Evolutionary conservation across 2,797 vertebrate genomes (phyloP), one percentile per base, ranked within the genome.

Genomic region (Microchirus variegatus): DNA sequence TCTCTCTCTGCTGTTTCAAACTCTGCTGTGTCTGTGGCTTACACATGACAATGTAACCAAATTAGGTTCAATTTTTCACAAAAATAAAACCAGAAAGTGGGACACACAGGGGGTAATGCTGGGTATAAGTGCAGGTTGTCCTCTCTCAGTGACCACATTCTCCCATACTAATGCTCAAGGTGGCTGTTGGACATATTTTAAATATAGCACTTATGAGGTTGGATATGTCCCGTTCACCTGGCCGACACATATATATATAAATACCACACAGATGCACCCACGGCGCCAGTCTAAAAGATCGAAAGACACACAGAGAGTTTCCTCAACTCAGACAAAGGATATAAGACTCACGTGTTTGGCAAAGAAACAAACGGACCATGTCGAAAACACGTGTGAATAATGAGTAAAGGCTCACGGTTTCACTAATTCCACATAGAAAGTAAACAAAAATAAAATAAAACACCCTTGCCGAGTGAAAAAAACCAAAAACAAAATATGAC

Each of bases 331-430:
- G 70, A 64, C 42, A 60, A 64, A 56, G 40, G 45, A 71, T 1
- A 15, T 75, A 80, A 82, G 82, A 87, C 77, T 69, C 19, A 51
- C 64, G 77, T 77, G 73, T 88, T 90, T 90, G 87, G 85, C 85
- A 83, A 85, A 81, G 50, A 76, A 81, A 72, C 54, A 74, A 70
- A 73, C 10, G 1, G 37, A 64, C 14, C 22, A 22, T n/a, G n/a
- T 37, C 45, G 70, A 15, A 47, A 41, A 52, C 69, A 35, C 38
- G 62, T n/a, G n/a, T n/a, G n/a, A n/a, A n/a, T n/a, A 75, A 59
- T 54, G 63, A 78, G 54, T 68, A 43, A 74, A 85, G 52, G 74
- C 74, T 79, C 40, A 8, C 14, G 44, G 50, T 63, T 76, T 74
- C 60, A 42, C 67, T 36, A 15, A n/a, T 45, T 72, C 53, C 45